Evolutionary conservation across 2,888 invertebrate species (phyloP), one percentile per base, ranked within the genome.

Genomic region (Bimastos eiseni): DNA sequence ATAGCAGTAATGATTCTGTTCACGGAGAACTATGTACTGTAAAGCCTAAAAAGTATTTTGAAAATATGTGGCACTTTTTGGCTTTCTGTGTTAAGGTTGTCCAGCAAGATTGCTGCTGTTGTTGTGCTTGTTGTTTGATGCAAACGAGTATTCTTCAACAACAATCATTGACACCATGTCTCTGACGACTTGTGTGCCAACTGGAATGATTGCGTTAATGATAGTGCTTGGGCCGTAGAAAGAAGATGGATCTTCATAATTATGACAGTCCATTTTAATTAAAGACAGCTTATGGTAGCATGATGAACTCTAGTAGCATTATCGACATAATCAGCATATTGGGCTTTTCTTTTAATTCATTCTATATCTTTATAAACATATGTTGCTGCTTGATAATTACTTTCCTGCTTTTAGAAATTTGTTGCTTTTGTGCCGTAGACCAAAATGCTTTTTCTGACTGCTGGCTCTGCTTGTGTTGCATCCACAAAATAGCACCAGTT

Each of bases 361-460:
- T 70, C 70, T 70, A n/a, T n/a, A 5, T n/a, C n/a, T 30, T n/a
- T n/a, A 4, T n/a, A n/a, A 70, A 70, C 70, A 11, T 70, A n/a
- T 13, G 1, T n/a, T 70, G 21, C 70, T 70, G 70, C n/a, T 6
- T 70, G 13, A 70, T 8, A 30, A 70, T n/a, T 70, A n/a, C 70
- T n/a, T 70, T n/a, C n/a, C n/a, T n/a, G n/a, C n/a, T n/a, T 70
- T 70, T 70, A 70, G 21, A 49, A 30, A 70, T n/a, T 49, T 30
- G 6, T 30, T 70, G 30, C 30, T 70, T 70, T n/a, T 70, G 30
- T 70, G 30, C 70, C 5, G 70, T 70, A 70, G n/a, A n/a, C 70
- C n/a, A n/a, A 70, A n/a, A 70, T 70, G n/a, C 70, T 70, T 70
- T 30, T 70, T 70, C 70, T 70, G 70, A n/a, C n/a, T 70, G n/a